Evolutionary conservation across 2,888 invertebrate genomes (phyloP).

Genomic region (Plutella xylostella): DNA sequence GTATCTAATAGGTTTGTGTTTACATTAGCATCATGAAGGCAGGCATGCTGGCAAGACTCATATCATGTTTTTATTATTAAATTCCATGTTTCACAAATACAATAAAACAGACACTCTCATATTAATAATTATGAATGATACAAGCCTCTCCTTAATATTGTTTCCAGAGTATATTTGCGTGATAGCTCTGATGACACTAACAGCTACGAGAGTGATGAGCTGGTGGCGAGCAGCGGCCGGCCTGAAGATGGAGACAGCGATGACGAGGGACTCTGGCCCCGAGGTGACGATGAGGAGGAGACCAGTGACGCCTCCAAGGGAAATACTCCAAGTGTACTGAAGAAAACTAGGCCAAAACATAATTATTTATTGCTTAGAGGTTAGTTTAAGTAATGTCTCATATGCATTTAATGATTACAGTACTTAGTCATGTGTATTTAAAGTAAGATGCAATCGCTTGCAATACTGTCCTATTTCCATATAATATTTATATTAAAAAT

Average conservation of each 20-base stretch:
- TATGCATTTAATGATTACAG: too few species aligned
- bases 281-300: constrained; percentile 17
- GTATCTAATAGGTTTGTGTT: too few species aligned
- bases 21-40: too few species aligned
- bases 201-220: constrained; percentile 28
- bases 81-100: too few species aligned
- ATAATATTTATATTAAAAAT: too few species aligned
- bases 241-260: not conserved
- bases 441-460: too few species aligned
- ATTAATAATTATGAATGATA: not conserved
- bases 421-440: too few species aligned
- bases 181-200: constrained; percentile 16
- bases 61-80: too few species aligned
- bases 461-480: too few species aligned
- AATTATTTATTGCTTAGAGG: constrained; percentile 73
- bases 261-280: constrained; percentile 28
- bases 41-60: too few species aligned
- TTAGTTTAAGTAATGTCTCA: constrained; percentile 18
- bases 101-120: too few species aligned
- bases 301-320: constrained; percentile 31
- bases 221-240: constrained; percentile 31
- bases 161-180: constrained; percentile 9
- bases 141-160: not conserved
- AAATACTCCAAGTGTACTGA: constrained; percentile 52
- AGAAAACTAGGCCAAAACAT: constrained; percentile 74